Conservation (phyloP, 1,140 invertebrate species). For the Theocolax elegans region DNA sequence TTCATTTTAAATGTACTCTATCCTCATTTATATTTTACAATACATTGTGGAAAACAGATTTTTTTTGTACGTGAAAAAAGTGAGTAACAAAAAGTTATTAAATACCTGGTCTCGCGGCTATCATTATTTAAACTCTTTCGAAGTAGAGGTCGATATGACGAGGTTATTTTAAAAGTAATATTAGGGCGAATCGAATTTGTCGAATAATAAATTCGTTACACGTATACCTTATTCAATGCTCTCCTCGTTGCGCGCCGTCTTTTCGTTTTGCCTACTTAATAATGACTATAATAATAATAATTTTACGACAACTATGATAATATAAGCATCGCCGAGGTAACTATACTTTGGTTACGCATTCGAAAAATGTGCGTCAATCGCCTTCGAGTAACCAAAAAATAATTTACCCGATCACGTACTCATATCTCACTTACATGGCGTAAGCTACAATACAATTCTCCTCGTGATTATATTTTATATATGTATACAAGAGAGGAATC, state of each 20-base stretch:
- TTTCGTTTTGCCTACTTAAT: slow-evolving; percentile 40
- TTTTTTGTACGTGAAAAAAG: too few relatives aligned
- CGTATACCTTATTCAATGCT: slow-evolving; percentile 43
- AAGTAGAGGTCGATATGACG: too few relatives aligned
- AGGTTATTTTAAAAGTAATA: too few relatives aligned
- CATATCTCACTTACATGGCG: slow-evolving; percentile 21
- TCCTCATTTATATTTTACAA: too few relatives aligned
- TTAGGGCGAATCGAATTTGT: slow-evolving; percentile 41
- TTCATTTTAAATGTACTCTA: too few relatives aligned
- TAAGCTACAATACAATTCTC: too few relatives aligned
- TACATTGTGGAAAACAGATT: too few relatives aligned
- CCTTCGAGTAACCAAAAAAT: slow-evolving; percentile 9
- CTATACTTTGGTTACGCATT: slow-evolving; percentile 8
- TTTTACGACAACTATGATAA: slow-evolving; percentile 15
- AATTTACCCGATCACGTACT: slow-evolving; percentile 9
- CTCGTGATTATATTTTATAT: too few relatives aligned
- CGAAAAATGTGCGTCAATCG: slow-evolving; percentile 28
- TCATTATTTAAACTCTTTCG: too few relatives aligned
- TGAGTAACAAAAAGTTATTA: too few relatives aligned
- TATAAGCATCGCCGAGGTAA: slow-evolving; percentile 13
- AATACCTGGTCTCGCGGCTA: too few relatives aligned
- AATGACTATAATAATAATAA: slow-evolving; percentile 22
- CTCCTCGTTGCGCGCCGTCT: slow-evolving; percentile 34
- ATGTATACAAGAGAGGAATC: too few relatives aligned
- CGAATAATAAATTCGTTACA: slow-evolving; percentile 39